phyloP scores from a whole-genome alignment of 2,888 invertebrate species.

The Erannis defoliaria region DNA sequence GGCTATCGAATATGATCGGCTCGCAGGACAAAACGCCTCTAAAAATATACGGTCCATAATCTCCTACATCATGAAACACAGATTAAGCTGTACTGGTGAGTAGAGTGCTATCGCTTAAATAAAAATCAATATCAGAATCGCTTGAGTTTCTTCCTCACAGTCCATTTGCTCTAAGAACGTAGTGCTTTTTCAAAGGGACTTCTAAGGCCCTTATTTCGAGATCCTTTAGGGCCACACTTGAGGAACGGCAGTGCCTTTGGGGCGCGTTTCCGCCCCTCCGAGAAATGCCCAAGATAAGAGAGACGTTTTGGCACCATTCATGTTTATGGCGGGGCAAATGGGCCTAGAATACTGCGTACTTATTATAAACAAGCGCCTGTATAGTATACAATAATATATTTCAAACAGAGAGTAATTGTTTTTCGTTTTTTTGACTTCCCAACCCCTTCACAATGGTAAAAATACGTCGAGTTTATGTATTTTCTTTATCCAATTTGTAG shows the following conservation, averaged over 20 bases:
- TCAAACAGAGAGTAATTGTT: slow-evolving; percentile 16
- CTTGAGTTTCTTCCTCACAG: slow-evolving; percentile 81
- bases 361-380: slow-evolving; percentile 81
- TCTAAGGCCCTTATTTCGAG: slow-evolving; percentile 80
- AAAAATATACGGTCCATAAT: slow-evolving; percentile 48
- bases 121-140: slow-evolving; percentile 84
- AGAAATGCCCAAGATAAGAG: slow-evolving; percentile 85
- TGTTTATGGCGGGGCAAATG: slow-evolving; percentile 85
- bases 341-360: slow-evolving; percentile 82
- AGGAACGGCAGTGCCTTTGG: slow-evolving; percentile 77
- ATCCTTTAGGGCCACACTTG: slow-evolving; percentile 84
- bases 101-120: slow-evolving; percentile 71
- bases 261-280: slow-evolving; percentile 81
- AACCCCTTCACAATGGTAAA: not conserved
- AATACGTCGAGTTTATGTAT: not conserved
- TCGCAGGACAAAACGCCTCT: slow-evolving; percentile 44
- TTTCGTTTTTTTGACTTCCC: not conserved
- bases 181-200: slow-evolving; percentile 80
- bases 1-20: slow-evolving; percentile 41
- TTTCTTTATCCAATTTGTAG: not conserved
- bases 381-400: slow-evolving; percentile 36
- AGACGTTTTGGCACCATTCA: slow-evolving; percentile 86
- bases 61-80: slow-evolving; percentile 55
- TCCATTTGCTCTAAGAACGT: slow-evolving; percentile 82
- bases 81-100: slow-evolving; percentile 57